phyloP scores from a whole-genome alignment of 2,113 vertebrate genomes.

The Phalacrocorax carbo region DNA sequence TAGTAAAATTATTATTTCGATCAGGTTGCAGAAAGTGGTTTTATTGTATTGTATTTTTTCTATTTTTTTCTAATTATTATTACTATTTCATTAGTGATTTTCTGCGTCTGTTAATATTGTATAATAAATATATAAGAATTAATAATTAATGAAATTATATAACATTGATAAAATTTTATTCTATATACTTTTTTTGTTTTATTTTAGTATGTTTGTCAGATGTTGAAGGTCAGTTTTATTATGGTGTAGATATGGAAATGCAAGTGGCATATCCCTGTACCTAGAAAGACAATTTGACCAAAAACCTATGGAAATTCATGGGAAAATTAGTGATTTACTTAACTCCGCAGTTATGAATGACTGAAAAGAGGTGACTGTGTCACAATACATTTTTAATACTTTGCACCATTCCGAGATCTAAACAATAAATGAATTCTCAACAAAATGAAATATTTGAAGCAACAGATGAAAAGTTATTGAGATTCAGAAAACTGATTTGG shows the following conservation, averaged over 20 bases:
- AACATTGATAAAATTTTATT: background rate
- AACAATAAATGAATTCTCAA: background rate
- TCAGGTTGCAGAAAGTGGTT: background rate
- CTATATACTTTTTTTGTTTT: background rate
- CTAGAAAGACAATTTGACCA: background rate
- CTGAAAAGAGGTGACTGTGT: background rate
- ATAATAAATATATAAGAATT: no score
- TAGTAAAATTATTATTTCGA: background rate
- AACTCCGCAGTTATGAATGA: background rate
- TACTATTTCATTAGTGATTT: background rate
- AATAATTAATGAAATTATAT: no score
- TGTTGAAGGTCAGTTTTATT: background rate
- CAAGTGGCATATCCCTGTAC: background rate
- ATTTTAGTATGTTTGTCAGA: background rate
- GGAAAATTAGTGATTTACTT: background rate
- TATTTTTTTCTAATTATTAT: no score
- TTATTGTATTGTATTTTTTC: background rate
- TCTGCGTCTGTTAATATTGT: background rate
- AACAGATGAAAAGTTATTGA: background rate
- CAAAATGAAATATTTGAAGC: background rate
- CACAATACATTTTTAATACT: background rate
- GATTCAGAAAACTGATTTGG: background rate
- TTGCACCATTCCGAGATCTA: background rate
- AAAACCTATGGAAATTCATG: background rate
- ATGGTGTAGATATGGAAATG: background rate